Evolutionary conservation across 2,888 invertebrate genomes (phyloP).

Genomic region (Spialia ferax): DNA sequence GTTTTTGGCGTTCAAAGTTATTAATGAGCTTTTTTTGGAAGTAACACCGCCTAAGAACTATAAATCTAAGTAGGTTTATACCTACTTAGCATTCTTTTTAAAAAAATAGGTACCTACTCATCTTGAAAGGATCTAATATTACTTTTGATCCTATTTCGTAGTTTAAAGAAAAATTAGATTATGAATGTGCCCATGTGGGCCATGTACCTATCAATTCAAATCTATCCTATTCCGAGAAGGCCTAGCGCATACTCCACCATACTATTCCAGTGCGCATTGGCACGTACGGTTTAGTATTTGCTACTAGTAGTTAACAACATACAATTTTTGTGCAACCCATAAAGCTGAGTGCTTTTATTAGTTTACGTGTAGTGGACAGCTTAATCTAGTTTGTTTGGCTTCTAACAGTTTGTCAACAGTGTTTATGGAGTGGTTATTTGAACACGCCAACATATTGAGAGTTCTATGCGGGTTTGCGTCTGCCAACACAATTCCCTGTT

Average conservation of each 20-base stretch:
- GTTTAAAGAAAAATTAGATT: no score
- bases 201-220: no score
- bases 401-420: constrained; percentile 7
- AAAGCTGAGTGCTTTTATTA: constrained; percentile 6
- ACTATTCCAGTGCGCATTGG: no score
- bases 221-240: no score
- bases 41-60: background rate
- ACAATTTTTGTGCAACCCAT: background rate
- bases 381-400: constrained; percentile 10
- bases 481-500: background rate
- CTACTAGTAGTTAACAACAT: background rate
- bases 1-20: background rate
- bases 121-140: no score
- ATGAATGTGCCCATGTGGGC: no score
- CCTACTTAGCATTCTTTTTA: no score
- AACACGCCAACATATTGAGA: constrained; percentile 3
- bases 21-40: background rate
- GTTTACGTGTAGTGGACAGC: constrained; percentile 4
- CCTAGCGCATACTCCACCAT: no score
- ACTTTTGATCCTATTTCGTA: no score
- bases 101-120: no score
- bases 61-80: no score
- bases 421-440: background rate
- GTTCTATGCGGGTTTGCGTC: constrained; percentile 1
- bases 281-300: no score